A percentile compares a stretch with the other conserved stretches of the same genome.
Evolutionary conservation across 2,888 invertebrate genomes (phyloP).

Genomic region (Lasioglossum figueresi): DNA sequence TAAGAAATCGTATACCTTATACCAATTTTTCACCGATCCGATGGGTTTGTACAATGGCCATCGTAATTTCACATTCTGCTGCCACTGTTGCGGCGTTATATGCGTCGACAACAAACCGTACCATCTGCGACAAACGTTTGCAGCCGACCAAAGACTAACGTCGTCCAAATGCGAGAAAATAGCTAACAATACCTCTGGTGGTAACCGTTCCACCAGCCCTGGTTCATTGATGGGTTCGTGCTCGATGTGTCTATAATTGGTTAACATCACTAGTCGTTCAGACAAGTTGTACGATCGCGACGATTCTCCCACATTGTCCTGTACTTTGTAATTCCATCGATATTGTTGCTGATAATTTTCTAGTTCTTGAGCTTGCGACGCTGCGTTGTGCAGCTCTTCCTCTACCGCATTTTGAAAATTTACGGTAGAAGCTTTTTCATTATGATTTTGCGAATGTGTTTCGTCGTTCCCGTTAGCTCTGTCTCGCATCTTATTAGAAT

Average conservation of each 20-base stretch:
- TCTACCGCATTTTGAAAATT: slow-evolving; percentile 65
- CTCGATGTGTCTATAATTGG: slow-evolving; percentile 83
- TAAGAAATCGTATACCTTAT: slow-evolving; percentile 88
- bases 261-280: slow-evolving; percentile 87
- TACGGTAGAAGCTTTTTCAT: slow-evolving; percentile 30
- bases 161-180: slow-evolving; percentile 96
- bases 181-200: slow-evolving; percentile 92
- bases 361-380: slow-evolving; percentile 60
- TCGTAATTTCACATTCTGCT: slow-evolving; percentile 89
- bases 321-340: slow-evolving; percentile 69
- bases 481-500: slow-evolving; percentile 31
- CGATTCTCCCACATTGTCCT: slow-evolving; percentile 78
- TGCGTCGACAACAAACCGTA: slow-evolving; percentile 91
- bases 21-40: slow-evolving; percentile 90
- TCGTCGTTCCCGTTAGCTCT: slow-evolving; percentile 33
- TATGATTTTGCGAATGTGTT: slow-evolving; percentile 25
- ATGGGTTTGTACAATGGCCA: slow-evolving; percentile 95
- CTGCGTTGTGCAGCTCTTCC: slow-evolving; percentile 69
- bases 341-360: slow-evolving; percentile 55
- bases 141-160: slow-evolving; percentile 94
- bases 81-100: slow-evolving; percentile 92
- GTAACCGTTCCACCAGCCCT: slow-evolving; percentile 89
- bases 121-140: slow-evolving; percentile 95
- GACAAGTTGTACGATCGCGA: slow-evolving; percentile 86
- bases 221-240: slow-evolving; percentile 84